Conservation (phyloP, 1,140 invertebrate species). For the Drosophila watanabei region DNA sequence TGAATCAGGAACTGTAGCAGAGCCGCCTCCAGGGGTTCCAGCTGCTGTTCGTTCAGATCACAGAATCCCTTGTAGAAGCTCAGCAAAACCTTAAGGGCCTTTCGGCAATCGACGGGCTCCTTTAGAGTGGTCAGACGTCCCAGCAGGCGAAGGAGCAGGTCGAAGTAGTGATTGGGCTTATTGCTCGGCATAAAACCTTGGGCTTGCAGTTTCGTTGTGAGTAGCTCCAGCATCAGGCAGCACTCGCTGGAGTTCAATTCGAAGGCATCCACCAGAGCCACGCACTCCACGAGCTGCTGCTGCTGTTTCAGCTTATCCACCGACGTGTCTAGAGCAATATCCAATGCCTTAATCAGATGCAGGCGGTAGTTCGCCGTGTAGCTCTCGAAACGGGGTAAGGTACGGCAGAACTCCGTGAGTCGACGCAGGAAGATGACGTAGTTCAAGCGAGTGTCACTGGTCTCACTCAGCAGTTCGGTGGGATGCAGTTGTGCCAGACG, state of each 20-base stretch:
- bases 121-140: slow-evolving; percentile 56
- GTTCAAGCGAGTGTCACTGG: slow-evolving; percentile 45
- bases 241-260: slow-evolving; percentile 64
- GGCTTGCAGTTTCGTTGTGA: slow-evolving; percentile 51
- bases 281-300: slow-evolving; percentile 58
- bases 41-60: slow-evolving; percentile 75
- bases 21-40: slow-evolving; percentile 86
- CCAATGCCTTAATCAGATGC: slow-evolving; percentile 70
- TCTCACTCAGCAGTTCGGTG: slow-evolving; percentile 61
- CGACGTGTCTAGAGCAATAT: slow-evolving; percentile 51
- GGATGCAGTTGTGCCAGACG: slow-evolving; percentile 60
- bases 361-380: slow-evolving; percentile 63
- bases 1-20: slow-evolving; percentile 87
- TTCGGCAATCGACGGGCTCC: slow-evolving; percentile 54
- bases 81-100: slow-evolving; percentile 51
- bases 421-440: slow-evolving; percentile 67
- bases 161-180: slow-evolving; percentile 62
- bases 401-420: slow-evolving; percentile 57
- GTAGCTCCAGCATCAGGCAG: slow-evolving; percentile 59
- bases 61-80: slow-evolving; percentile 50
- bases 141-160: slow-evolving; percentile 59
- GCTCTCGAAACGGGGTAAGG: slow-evolving; percentile 47
- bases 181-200: slow-evolving; percentile 46
- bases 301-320: slow-evolving; percentile 32
- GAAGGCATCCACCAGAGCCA: slow-evolving; percentile 64